phyloP scores from a whole-genome alignment of 1,140 invertebrate genomes.

The Scaptomyza hsui region DNA sequence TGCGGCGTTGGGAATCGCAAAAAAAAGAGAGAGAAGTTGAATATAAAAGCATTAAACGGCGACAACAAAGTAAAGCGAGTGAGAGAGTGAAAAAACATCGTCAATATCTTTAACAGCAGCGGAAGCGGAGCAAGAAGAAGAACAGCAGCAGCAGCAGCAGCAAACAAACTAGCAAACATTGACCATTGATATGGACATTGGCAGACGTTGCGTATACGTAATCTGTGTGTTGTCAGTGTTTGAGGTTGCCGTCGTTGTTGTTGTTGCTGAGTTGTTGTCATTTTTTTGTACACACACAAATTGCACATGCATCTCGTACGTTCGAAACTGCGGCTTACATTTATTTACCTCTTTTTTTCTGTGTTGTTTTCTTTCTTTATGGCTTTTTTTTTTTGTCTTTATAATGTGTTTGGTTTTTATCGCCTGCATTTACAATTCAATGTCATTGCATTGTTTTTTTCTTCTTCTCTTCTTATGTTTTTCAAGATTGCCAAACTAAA shows the following conservation, averaged over 20 bases:
- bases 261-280: neutral
- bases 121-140: slow-evolving; percentile 17
- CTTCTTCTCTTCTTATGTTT: slow-evolving; percentile 16
- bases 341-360: slow-evolving; percentile 46
- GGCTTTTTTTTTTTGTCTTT: slow-evolving; percentile 37
- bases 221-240: slow-evolving; percentile 26
- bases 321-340: slow-evolving; percentile 45
- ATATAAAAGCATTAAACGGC: slow-evolving; percentile 61
- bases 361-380: slow-evolving; percentile 25
- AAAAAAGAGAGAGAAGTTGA: slow-evolving; percentile 8
- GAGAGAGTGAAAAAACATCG: slow-evolving; percentile 41
- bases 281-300: slow-evolving; percentile 40
- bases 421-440: slow-evolving; percentile 71
- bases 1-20: slow-evolving; percentile 33
- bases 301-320: slow-evolving; percentile 54
- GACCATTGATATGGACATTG: slow-evolving; percentile 32
- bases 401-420: slow-evolving; percentile 37
- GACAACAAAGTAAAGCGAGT: slow-evolving; percentile 58
- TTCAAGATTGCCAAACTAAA: slow-evolving; percentile 46
- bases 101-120: slow-evolving; percentile 63
- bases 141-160: slow-evolving; percentile 18
- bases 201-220: slow-evolving; percentile 35
- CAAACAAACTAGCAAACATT: slow-evolving; percentile 10
- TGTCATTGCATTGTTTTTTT: slow-evolving; percentile 58
- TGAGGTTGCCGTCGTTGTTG: neutral